These are phyloP conservation scores for Euleptes europaea DNA, from an alignment of 2,113 vertebrate species.

Conservation along the genomic window DNA sequence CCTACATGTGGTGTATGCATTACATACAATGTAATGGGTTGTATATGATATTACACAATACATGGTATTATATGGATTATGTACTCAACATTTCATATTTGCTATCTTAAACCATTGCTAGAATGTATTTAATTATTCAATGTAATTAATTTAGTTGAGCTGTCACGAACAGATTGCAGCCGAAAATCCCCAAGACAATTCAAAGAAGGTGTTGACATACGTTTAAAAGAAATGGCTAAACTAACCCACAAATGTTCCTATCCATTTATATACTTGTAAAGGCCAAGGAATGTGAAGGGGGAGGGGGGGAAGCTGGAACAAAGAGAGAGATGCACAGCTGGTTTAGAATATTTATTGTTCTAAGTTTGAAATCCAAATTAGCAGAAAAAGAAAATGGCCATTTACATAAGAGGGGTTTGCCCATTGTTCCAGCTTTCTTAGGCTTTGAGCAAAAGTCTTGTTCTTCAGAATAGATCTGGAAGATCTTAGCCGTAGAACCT, in stretches of 20 bases:
- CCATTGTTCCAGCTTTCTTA: constrained; percentile 54
- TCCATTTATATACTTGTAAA: constrained; percentile 15
- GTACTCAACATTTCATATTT: background rate
- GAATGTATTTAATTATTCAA: background rate
- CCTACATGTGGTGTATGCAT: no score
- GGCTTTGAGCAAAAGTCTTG: constrained; percentile 43
- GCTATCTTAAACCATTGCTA: background rate
- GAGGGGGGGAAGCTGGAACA: background rate
- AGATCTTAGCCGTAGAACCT: constrained; percentile 50
- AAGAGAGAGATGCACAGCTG: constrained; percentile 45
- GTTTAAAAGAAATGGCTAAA: background rate
- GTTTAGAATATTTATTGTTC: constrained; percentile 44
- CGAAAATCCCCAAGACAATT: background rate
- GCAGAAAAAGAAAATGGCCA: constrained; percentile 44
- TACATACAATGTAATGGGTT: no score
- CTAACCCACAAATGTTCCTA: background rate
- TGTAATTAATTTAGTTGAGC: background rate
- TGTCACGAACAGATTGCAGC: background rate
- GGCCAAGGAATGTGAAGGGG: background rate
- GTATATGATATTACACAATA: no score
- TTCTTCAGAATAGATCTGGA: constrained; percentile 50
- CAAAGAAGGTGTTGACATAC: background rate
- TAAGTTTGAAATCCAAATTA: constrained; percentile 59
- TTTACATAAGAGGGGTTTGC: constrained; percentile 39
- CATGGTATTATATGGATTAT: no score